These are phyloP conservation scores for Oscheius sp. DNA, from an alignment of 2,888 invertebrate species.

Conservation along the genomic window DNA sequence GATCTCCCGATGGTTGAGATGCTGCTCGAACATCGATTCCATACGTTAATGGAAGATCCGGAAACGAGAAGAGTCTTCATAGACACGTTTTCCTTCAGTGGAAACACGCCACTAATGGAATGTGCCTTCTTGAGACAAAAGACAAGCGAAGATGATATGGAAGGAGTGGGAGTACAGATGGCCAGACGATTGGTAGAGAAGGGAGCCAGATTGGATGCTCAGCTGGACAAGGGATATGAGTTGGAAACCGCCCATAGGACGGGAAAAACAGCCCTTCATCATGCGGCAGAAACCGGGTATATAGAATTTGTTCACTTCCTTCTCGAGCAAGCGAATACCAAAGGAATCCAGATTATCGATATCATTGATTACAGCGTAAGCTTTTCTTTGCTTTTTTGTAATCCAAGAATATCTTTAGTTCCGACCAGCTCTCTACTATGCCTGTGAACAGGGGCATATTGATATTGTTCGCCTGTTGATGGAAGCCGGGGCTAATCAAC, in stretches of 20 bases:
- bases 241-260: not conserved
- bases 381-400: not conserved
- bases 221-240: not conserved
- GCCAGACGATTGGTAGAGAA: not conserved
- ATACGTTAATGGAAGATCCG: not conserved
- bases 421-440: not conserved
- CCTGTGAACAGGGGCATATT: not conserved
- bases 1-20: not conserved
- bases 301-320: not conserved
- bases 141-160: no score
- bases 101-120: slow-evolving; percentile 13
- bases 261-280: slow-evolving; percentile 4
- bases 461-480: not conserved
- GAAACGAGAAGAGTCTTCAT: not conserved
- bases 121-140: no score
- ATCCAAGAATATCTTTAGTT: not conserved
- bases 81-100: not conserved
- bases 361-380: not conserved
- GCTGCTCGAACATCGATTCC: not conserved
- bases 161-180: not conserved
- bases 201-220: not conserved
- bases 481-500: slow-evolving; percentile 7
- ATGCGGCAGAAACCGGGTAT: not conserved
- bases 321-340: not conserved
- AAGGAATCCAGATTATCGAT: not conserved